Evolutionary conservation across 2,113 vertebrate genomes (phyloP), one percentile per base, ranked within the genome.

Genomic region (Solea senegalensis): DNA sequence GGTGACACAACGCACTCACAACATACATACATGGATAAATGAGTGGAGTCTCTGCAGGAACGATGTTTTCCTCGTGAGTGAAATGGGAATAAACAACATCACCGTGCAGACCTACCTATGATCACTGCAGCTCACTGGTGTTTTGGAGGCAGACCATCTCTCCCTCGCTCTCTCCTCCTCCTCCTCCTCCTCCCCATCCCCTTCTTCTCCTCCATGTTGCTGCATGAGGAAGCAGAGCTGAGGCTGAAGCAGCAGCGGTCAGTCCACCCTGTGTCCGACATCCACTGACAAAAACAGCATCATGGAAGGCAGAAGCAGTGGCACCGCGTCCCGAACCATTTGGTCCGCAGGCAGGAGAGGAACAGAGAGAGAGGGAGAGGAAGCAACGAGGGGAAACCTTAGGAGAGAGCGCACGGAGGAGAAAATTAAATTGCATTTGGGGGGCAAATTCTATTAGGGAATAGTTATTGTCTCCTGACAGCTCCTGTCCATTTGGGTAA

Each of bases 351-450:
- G 79, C 76, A 69, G 76, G 44, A 80, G 73, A 74, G 70, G 58
- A 46, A 63, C 81, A 89, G 76, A 79, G 51, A 53, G 51, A 16
- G 9, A 27, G 51, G 16, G 85, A 79, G 66, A 59, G 81, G 72
- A 44, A 67, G 61, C 57, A 70, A 57, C 52, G 55, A 7, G 64
- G 69, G 80, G 88, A 91, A 90, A 85, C 90, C 90, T 76, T 76
- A 89, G 89, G 88, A 91, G 88, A 91, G 85, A 70, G 93, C 92
- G 93, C 92, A 90, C 50, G 9, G 27, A 89, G 95, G 26, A 91
- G 96, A 95, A 97, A 97, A 98, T 97, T 96, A 96, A 97, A 97
- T 97, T 98, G 96, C 95, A 96, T 95, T 97, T 96, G 95, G 95
- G 88, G 94, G 94, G 93, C 93, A 97, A 97, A 98, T 97, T 96